Base-by-base conservation (phyloP, 2,797 vertebrate species). In the Catamblyrhynchus diadema region DNA sequence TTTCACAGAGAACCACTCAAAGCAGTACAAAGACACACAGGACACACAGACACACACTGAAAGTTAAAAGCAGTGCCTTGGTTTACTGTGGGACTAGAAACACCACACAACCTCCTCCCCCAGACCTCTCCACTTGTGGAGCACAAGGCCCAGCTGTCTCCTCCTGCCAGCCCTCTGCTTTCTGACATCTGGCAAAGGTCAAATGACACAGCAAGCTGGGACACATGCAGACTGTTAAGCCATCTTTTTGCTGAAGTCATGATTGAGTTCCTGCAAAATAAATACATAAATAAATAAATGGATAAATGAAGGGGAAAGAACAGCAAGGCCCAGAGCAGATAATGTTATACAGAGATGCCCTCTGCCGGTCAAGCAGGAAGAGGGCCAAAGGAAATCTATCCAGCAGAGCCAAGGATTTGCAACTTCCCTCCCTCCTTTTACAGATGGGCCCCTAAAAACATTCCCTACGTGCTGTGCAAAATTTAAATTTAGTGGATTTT, bases 251-350 rank as follows among this genome's bases (percentile, higher is more conserved):
- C 77, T 90, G 94, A 93, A 91, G 88, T 91, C 67, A 82, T 47
- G 39, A 75, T 80, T 85, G 80, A 59, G 37, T 48, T 95, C 94
- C 96, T 97, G 94, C 42, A 97, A 97, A 88, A 95, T 32, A 97
- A 86, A 81, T 50, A 83, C 27, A 70, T 28, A 28, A 18, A 47
- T 16, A 8, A 48, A 27, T 25, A 24, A 22, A 35, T 14, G 12
- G 44, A 75, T 44, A 50, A 77, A 78, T 35, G 4, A 47, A 86
- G 6, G 24, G 3, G 71, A 35, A 85, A 39, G 37, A 70, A 67
- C 2, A 30, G 2, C 30, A 12, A 53, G 33, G 47, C 27, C 17
- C 37, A 32, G 25, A 56, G 53, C 14, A 48, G 32, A 4, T 2
- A 80, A 50, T 0, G 5, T 71, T 93, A 74, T 84, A 48, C 92